Evolutionary conservation across 2,113 vertebrate species (phyloP), one percentile per base, ranked within the genome.

Genomic region (Prochilodus magdalenae): DNA sequence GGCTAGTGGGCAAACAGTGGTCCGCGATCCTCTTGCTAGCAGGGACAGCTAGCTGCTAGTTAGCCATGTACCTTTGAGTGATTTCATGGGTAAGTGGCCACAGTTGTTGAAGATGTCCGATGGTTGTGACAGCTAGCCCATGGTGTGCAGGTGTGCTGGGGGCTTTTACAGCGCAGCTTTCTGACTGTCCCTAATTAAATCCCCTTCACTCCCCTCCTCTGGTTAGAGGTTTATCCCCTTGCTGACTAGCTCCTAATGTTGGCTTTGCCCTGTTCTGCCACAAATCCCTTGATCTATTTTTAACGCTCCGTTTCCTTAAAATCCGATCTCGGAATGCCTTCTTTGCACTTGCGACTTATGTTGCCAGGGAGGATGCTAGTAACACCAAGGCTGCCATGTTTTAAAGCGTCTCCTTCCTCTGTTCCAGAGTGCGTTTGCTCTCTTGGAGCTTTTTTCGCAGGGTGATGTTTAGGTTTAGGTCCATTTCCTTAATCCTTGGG

Each of bases 241-340:
- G 40, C 62, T 16, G 47, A 22, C 59, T 53, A 26, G 27, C 79
- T 62, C 59, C 55, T 67, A 73, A 77, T 51, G 78, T 47, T 67
- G 27, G 66, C 71, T 49, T 47, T 30, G 36, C 59, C 33, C 65
- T 49, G 71, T 84, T 66, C 79, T 59, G 10, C 74, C 79, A 66
- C 57, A 70, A 81, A 47, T 27, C 74, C 73, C 78, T 86, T 80
- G 85, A 86, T 86, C 81, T 86, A 80, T 83, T 86, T 86, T 86
- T 83, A 51, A 83, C 73, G 60, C 27, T 20, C 51, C 24, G 36
- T 77, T 83, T 86, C 67, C 73, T 80, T 76, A 75, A 83, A 83
- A 73, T 70, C 63, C 13, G 73, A 70, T 71, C 65, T 78, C 26
- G 69, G 18, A 49, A 24, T 0, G 27, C 49, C 26, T 72, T 78